These are phyloP conservation scores for Rachycentron canadum DNA, from an alignment of 2,797 vertebrate genomes.

Conservation along the genomic window DNA sequence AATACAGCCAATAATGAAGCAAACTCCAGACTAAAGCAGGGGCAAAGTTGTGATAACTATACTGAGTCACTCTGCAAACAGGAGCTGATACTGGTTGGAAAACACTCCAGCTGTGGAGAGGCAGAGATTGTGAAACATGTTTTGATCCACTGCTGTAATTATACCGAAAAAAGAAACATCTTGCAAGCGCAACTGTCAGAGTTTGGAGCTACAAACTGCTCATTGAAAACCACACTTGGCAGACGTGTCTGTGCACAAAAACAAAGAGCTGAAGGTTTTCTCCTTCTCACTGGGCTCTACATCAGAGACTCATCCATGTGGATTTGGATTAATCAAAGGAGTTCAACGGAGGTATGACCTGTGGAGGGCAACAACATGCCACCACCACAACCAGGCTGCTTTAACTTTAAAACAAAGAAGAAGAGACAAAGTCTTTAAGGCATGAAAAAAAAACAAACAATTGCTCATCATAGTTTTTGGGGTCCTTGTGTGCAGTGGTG, in stretches of 20 bases:
- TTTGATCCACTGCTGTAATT: slow-evolving; percentile 7
- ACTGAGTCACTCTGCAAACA: not conserved
- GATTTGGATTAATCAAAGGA: not conserved
- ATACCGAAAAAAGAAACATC: not conserved
- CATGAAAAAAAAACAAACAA: not conserved
- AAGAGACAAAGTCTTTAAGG: not conserved
- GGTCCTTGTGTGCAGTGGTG: too few species aligned
- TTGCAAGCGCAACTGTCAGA: not conserved
- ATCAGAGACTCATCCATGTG: not conserved
- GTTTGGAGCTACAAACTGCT: not conserved
- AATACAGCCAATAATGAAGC: not conserved
- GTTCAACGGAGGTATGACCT: not conserved
- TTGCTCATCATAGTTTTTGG: not conserved
- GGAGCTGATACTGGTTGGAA: not conserved
- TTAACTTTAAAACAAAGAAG: not conserved
- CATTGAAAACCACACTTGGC: not conserved
- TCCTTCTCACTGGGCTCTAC: not conserved
- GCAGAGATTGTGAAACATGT: not conserved
- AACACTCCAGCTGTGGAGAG: not conserved
- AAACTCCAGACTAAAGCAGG: not conserved
- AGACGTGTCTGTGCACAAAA: not conserved
- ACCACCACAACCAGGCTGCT: too few species aligned
- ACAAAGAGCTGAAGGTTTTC: not conserved
- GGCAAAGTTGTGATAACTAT: not conserved
- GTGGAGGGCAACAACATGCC: not conserved